phyloP scores from a whole-genome alignment of 2,888 invertebrate genomes.

The Hermodice carunculata region DNA sequence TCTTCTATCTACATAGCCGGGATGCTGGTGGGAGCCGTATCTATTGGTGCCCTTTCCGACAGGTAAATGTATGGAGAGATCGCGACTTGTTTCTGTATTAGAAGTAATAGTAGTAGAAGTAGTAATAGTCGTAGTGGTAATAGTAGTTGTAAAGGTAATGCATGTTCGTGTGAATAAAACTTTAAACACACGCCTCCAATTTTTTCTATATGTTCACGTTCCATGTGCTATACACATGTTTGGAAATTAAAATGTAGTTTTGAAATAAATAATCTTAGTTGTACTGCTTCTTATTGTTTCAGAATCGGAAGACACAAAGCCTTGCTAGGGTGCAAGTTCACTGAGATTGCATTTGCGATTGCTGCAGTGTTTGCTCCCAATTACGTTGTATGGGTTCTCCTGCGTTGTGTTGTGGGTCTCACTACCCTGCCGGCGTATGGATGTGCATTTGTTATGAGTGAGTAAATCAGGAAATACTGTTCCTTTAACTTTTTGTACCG shows the following conservation, averaged over 20 bases:
- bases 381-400: slow-evolving; percentile 47
- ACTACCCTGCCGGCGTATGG: no score
- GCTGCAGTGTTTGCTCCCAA: slow-evolving; percentile 46
- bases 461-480: no score
- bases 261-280: neutral
- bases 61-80: slow-evolving; percentile 25
- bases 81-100: no score
- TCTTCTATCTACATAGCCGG: slow-evolving; percentile 40
- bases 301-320: slow-evolving; percentile 55
- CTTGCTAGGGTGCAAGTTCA: slow-evolving; percentile 41
- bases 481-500: no score
- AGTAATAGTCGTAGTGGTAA: no score
- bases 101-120: no score
- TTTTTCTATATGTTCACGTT: neutral
- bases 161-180: no score
- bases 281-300: slow-evolving; percentile 9
- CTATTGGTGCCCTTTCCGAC: slow-evolving; percentile 35
- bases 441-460: no score
- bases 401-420: slow-evolving; percentile 52
- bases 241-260: neutral
- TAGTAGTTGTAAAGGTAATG: no score
- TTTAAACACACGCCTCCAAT: no score
- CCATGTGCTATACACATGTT: neutral
- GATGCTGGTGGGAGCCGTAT: slow-evolving; percentile 31
- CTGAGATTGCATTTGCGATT: slow-evolving; percentile 43